Conservation (phyloP, 1,140 invertebrate genomes). For the Arctopsyche grandis region DNA sequence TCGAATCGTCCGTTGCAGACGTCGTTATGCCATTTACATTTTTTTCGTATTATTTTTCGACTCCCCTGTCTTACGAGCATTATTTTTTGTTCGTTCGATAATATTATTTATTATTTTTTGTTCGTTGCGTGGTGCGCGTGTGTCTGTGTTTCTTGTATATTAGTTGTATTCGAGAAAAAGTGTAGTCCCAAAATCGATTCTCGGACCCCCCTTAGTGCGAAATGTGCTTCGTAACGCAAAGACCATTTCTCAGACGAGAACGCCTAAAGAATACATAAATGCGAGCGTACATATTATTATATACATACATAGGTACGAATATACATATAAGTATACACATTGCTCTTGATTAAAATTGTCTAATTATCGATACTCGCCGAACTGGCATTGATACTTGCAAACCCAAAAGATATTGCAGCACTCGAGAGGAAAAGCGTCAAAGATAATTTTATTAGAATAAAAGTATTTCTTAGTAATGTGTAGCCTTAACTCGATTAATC, state of each 20-base stretch:
- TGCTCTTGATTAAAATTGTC: background rate
- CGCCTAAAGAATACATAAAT: slow-evolving; percentile 26
- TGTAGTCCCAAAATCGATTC: slow-evolving; percentile 36
- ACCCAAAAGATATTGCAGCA: too few species aligned
- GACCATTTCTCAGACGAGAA: slow-evolving; percentile 41
- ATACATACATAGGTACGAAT: background rate
- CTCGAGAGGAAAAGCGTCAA: too few species aligned
- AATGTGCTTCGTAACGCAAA: slow-evolving; percentile 41
- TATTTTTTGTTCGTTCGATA: background rate
- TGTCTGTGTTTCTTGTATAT: slow-evolving; percentile 4
- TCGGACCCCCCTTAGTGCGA: slow-evolving; percentile 41
- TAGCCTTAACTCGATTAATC: too few species aligned
- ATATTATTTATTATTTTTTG: slow-evolving; percentile 13
- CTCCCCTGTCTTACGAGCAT: background rate
- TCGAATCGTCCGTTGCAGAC: background rate
- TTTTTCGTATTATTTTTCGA: background rate
- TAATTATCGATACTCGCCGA: slow-evolving; percentile 9
- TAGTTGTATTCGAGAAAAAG: slow-evolving; percentile 21
- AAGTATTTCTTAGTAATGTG: too few species aligned
- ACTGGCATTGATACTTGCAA: too few species aligned
- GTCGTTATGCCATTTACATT: background rate
- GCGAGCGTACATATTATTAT: background rate
- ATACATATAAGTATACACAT: background rate
- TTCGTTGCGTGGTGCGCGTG: background rate
- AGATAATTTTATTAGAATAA: too few species aligned